A percentile compares a stretch with the other conserved stretches of the same genome.
Evolutionary conservation across 2,113 vertebrate species (phyloP).

Genomic region (Aix galericulata): DNA sequence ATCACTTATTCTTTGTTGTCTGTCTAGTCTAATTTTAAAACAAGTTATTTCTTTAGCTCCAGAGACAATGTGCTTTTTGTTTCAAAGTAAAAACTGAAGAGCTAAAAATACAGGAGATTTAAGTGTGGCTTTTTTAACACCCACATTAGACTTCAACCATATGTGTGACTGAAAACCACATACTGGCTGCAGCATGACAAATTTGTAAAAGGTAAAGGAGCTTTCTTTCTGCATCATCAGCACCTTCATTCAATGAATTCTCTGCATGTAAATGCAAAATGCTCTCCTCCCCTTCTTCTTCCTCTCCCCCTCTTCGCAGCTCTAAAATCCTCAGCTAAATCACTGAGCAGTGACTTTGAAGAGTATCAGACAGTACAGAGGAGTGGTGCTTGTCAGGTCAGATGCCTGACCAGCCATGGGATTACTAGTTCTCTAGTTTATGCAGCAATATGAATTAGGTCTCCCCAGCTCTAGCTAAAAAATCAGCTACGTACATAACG

Average conservation of each 20-base stretch:
- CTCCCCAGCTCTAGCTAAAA: not conserved
- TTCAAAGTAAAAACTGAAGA: not conserved
- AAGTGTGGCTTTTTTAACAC: constrained; percentile 32
- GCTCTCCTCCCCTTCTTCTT: not conserved
- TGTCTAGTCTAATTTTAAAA: constrained; percentile 4
- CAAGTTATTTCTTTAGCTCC: not conserved
- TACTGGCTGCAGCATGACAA: not conserved
- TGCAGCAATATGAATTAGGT: not conserved
- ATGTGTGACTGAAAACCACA: constrained; percentile 33
- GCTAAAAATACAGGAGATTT: constrained; percentile 2
- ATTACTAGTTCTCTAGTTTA: not conserved
- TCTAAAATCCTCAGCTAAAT: not conserved
- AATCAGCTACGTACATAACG: not conserved
- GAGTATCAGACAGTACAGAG: not conserved
- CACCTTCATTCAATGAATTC: constrained; percentile 22
- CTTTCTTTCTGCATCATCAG: not conserved
- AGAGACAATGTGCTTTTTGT: not conserved
- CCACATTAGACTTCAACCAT: not conserved
- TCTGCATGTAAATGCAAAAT: constrained; percentile 28
- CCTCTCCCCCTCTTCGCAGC: not conserved
- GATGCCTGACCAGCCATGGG: not conserved
- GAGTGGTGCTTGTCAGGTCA: not conserved
- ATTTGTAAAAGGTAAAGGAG: not conserved
- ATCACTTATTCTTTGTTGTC: not conserved
- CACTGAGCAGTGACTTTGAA: not conserved